These are phyloP conservation scores for Misgurnus mizolepis DNA, from an alignment of 2,113 vertebrate genomes.

Conservation along the genomic window DNA sequence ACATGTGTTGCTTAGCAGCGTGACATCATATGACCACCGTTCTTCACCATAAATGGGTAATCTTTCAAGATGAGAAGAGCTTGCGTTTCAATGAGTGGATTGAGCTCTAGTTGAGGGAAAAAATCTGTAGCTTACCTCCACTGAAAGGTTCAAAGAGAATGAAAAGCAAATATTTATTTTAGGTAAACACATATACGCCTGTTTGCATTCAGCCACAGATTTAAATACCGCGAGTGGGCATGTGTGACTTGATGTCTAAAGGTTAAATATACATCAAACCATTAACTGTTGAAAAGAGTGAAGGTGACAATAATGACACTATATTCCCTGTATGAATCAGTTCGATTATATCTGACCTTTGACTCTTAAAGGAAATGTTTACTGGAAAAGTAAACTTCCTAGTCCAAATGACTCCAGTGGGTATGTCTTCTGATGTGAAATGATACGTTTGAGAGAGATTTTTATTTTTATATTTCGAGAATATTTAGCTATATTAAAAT, in stretches of 20 bases:
- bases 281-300: background rate
- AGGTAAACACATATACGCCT: background rate
- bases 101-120: no score
- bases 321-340: background rate
- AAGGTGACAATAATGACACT: background rate
- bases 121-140: background rate
- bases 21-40: background rate
- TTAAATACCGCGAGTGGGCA: background rate
- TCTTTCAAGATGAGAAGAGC: background rate
- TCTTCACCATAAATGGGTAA: background rate
- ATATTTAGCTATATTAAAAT: no score
- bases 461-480: no score
- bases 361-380: background rate
- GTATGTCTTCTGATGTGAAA: no score
- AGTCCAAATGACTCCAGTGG: no score
- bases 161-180: background rate
- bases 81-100: background rate
- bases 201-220: background rate
- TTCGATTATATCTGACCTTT: background rate
- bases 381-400: no score
- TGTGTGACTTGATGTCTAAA: background rate
- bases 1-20: background rate
- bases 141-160: background rate
- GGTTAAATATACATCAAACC: background rate
- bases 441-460: no score